Base-by-base conservation (phyloP, 2,797 vertebrate species). In the Malurus leucopterus region DNA sequence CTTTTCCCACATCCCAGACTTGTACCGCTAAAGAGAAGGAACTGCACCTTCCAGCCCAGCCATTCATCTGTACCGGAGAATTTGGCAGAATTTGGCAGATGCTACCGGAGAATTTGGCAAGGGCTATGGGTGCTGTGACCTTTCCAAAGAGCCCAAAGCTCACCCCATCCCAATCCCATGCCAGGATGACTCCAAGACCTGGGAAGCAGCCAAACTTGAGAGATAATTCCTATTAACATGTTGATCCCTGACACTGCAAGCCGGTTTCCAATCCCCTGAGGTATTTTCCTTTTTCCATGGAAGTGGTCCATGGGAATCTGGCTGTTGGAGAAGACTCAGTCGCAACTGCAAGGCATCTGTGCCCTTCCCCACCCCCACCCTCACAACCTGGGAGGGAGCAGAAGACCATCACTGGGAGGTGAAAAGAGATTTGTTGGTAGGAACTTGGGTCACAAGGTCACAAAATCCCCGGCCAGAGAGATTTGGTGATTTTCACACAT, bases 201-300 rank as follows among this genome's bases (percentile, higher is more conserved):
- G 62, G 47, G 65, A 83, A 80, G 36, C 58, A 87, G 81, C 54
- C 78, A 90, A 70, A 38, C 30, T 49, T 4, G 1, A 78, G 53
- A 93, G 86, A 86, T 88, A 90, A 86, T 92, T 90, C 64, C 64
- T 76, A 64, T 84, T 91, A 86, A 86, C 69, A 58, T 0, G 1
- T 54, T 77, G 65, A 89, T 92, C 75, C 26, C 68, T 51, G 38
- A 57, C 88, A 87, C 46, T 3, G 6, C 75, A 92, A 88, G 92
- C 58, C 62, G 85, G 84, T 65, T 84, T 85, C 78, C 92, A 80
- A 91, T 87, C 89, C 87, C 78, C 65, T 80, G 32, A 80, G 50
- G 75, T 87, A 83, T 89, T 90, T 90, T 91, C 32, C 62, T 80
- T 88, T 92, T 89, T 83, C 79, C 84, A 89, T n/a, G 13, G 59